Evolutionary conservation across 2,888 invertebrate genomes (phyloP).

Genomic region (Lutraria lutraria): DNA sequence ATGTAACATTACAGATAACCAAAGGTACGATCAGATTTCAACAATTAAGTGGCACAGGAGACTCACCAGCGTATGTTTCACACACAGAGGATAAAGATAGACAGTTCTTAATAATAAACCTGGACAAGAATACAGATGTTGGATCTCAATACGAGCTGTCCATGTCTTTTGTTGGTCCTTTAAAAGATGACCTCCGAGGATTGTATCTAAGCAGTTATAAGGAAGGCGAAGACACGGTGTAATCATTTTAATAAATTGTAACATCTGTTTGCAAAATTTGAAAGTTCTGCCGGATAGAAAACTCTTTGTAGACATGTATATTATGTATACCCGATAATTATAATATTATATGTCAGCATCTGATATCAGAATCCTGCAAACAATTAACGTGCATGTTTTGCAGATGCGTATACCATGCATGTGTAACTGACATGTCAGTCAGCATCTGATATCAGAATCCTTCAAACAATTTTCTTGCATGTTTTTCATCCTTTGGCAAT

Average conservation of each 20-base stretch:
- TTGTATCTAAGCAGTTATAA: constrained; percentile 73
- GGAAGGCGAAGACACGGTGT: constrained; percentile 69
- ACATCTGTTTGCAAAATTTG: too few relatives aligned
- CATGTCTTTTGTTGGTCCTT: constrained; percentile 73
- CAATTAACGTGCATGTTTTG: too few relatives aligned
- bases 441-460: too few relatives aligned
- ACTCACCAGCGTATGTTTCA: constrained; percentile 38
- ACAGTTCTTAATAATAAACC: constrained; percentile 67
- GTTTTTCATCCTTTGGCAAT: too few relatives aligned
- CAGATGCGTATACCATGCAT: too few relatives aligned
- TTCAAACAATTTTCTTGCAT: too few relatives aligned
- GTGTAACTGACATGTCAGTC: too few relatives aligned
- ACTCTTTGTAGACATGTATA: too few relatives aligned
- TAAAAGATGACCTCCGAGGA: constrained; percentile 88
- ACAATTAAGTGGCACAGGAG: neutral
- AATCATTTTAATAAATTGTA: constrained; percentile 22
- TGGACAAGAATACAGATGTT: constrained; percentile 50
- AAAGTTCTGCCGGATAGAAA: too few relatives aligned
- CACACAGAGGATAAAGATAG: constrained; percentile 58
- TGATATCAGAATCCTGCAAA: too few relatives aligned
- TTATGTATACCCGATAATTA: too few relatives aligned
- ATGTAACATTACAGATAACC: constrained; percentile 24
- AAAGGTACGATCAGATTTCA: constrained; percentile 9
- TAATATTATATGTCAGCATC: too few relatives aligned
- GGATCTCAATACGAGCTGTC: constrained; percentile 63